Percentiles rank a stretch among this genome's conserved stretches.
These are phyloP conservation scores for Andrena praecox DNA, from an alignment of 2,888 invertebrate genomes.

Conservation along the genomic window DNA sequence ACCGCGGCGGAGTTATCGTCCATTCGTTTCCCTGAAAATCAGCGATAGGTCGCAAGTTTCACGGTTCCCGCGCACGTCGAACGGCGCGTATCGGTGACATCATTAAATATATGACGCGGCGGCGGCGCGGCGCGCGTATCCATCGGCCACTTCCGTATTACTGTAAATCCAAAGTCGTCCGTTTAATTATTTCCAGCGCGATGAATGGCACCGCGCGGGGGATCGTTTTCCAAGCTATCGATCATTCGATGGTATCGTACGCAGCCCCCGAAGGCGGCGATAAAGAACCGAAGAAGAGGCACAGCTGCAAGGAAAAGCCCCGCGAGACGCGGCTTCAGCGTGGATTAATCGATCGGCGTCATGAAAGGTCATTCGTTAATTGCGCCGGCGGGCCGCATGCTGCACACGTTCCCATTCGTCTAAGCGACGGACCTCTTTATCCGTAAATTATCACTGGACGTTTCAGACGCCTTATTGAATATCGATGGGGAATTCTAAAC, in stretches of 20 bases:
- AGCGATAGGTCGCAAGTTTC: conserved; percentile 47
- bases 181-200: conserved; percentile 68
- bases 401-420: conserved; percentile 22
- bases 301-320: conserved; percentile 28
- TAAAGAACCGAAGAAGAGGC: conserved; percentile 47
- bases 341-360: conserved; percentile 68
- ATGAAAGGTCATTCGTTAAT: conserved; percentile 77
- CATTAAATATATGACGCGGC: conserved; percentile 54
- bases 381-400: conserved; percentile 48
- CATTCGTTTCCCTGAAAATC: conserved; percentile 23
- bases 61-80: conserved; percentile 45
- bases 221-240: conserved; percentile 65
- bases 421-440: conserved; percentile 30
- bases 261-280: conserved; percentile 51
- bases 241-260: conserved; percentile 62
- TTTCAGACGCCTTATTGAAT: conserved; percentile 44
- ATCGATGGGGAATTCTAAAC: conserved; percentile 17
- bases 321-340: conserved; percentile 54
- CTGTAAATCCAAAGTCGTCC: conserved; percentile 68
- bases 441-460: conserved; percentile 36
- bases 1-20: neutral
- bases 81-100: conserved; percentile 45
- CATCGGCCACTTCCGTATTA: conserved; percentile 69
- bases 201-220: conserved; percentile 61
- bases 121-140: conserved; percentile 42